Evolutionary conservation across 2,113 vertebrate species (phyloP).

Genomic region (Plecotus auritus): DNA sequence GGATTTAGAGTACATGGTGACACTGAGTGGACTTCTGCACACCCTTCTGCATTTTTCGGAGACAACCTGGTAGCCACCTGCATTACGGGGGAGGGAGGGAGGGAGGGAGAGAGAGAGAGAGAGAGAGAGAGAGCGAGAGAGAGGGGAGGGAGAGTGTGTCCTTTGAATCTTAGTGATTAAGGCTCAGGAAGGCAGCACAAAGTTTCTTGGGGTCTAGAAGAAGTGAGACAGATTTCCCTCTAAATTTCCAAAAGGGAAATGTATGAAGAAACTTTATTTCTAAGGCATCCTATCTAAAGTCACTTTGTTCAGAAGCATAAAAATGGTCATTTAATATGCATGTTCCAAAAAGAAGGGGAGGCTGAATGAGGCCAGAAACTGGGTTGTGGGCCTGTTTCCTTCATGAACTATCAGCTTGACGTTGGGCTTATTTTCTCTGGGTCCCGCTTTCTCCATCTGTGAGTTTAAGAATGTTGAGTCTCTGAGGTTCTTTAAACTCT

Average conservation of each 20-base stretch:
- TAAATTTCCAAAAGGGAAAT: background rate
- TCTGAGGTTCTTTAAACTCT: background rate
- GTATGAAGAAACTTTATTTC: background rate
- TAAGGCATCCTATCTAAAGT: background rate
- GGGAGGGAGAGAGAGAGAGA: background rate
- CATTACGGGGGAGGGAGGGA: background rate
- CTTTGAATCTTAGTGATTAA: background rate
- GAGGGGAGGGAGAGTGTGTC: background rate
- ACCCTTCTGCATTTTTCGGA: background rate
- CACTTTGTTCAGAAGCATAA: background rate
- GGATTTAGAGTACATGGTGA: background rate
- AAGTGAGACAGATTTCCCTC: background rate
- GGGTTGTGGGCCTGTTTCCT: background rate
- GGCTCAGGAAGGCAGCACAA: background rate
- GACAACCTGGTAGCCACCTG: background rate
- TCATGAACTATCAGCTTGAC: rapidly evolving
- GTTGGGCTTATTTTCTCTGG: background rate
- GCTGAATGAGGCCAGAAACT: background rate
- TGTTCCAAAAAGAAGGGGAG: background rate
- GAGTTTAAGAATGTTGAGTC: background rate
- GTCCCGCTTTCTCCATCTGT: background rate
- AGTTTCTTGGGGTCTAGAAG: background rate
- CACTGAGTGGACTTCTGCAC: background rate
- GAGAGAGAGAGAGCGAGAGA: too few species aligned
- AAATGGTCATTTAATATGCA: background rate